Conservation (phyloP, 2,113 vertebrate species). For the Willisornis vidua region DNA sequence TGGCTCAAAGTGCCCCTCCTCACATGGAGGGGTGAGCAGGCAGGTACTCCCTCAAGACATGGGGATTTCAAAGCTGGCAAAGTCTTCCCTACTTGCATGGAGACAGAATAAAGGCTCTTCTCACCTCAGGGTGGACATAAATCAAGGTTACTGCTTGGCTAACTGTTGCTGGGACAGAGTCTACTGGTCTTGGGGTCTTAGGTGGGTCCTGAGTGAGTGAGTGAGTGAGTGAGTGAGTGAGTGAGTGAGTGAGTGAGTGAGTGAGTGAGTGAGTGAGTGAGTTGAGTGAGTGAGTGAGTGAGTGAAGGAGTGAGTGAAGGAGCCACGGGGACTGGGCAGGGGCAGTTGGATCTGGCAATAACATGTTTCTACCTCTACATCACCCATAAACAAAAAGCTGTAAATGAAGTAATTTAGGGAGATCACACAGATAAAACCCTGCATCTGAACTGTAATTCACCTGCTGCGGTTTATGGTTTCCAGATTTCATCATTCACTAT, state of each 20-base stretch:
- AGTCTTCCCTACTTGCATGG: fast-evolving
- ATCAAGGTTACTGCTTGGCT: neutral
- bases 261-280: no score
- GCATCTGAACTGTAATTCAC: neutral
- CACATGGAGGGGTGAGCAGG: fast-evolving
- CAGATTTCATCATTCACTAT: neutral
- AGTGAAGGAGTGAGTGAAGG: fast-evolving
- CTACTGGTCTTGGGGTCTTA: neutral
- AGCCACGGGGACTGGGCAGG: fast-evolving
- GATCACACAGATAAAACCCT: neutral
- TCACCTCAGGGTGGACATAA: neutral
- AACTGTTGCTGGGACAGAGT: neutral
- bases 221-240: no score
- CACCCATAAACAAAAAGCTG: neutral
- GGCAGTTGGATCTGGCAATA: neutral
- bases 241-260: no score
- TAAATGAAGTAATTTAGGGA: neutral
- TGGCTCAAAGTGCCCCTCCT: neutral
- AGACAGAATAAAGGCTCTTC: neutral
- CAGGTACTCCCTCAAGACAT: no score
- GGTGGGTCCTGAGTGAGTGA: no score
- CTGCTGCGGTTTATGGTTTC: neutral
- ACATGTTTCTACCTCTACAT: neutral
- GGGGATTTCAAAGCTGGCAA: fast-evolving
- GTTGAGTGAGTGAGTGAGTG: no score